Conservation (phyloP, 2,113 vertebrate species). For the Ancistrus triradiatus region DNA sequence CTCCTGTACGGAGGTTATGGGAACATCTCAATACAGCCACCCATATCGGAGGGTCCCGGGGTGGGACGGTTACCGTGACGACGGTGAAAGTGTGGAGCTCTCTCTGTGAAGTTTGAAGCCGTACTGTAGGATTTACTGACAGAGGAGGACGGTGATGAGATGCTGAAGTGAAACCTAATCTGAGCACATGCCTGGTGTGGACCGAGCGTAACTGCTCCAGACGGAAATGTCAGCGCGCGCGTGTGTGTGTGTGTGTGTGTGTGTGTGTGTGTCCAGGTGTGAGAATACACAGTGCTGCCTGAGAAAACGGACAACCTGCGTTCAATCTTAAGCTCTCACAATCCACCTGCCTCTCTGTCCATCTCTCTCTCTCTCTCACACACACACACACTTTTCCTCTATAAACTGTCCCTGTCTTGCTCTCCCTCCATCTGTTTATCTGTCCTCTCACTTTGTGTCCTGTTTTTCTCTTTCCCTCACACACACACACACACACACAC, state of each 20-base stretch:
- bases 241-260: slow-evolving; percentile 18
- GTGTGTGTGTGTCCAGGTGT: slow-evolving; percentile 3
- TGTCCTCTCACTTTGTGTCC: slow-evolving; percentile 18
- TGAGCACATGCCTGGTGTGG: neutral
- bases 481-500: slow-evolving; percentile 16
- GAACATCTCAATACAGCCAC: no score
- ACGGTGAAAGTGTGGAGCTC: no score
- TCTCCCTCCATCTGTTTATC: slow-evolving; percentile 28
- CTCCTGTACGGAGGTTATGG: no score
- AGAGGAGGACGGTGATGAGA: no score
- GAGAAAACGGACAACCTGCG: neutral
- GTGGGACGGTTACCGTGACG: no score
- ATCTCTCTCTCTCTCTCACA: neutral
- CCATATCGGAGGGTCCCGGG: no score
- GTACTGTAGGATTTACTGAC: no score
- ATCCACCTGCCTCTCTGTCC: neutral
- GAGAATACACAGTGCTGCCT: neutral
- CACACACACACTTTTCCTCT: slow-evolving; percentile 7
- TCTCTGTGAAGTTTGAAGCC: no score
- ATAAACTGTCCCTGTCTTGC: slow-evolving; percentile 12
- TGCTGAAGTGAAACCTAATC: neutral
- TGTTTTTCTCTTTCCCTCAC: slow-evolving; percentile 15
- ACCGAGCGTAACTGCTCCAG: neutral
- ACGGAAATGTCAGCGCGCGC: slow-evolving; percentile 4
- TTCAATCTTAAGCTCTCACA: neutral